These are phyloP conservation scores for Vimba vimba DNA, from an alignment of 2,113 vertebrate genomes.

Conservation along the genomic window DNA sequence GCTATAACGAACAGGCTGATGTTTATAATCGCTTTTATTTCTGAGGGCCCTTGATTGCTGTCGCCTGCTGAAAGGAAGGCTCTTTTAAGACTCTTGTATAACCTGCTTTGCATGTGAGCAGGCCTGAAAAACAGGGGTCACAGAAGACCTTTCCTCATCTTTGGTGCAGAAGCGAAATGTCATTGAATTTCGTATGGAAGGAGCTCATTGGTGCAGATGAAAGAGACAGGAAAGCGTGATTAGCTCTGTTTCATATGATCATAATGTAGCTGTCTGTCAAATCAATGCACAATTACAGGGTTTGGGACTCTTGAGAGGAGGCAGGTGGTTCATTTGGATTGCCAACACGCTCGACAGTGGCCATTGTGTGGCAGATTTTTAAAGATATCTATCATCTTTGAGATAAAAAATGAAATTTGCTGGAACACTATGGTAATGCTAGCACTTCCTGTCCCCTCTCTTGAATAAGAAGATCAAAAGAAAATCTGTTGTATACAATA, in stretches of 20 bases:
- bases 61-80: slow-evolving; percentile 27
- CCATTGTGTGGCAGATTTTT: slow-evolving; percentile 25
- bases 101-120: slow-evolving; percentile 40
- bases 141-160: slow-evolving; percentile 24
- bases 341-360: slow-evolving; percentile 26
- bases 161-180: slow-evolving; percentile 2
- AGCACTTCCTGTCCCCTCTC: not conserved
- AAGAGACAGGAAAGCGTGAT: slow-evolving; percentile 40
- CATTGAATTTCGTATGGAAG: slow-evolving; percentile 13
- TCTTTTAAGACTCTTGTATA: not conserved
- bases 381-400: slow-evolving; percentile 20
- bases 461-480: not conserved
- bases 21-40: slow-evolving; percentile 46
- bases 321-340: slow-evolving; percentile 44
- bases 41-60: slow-evolving; percentile 38
- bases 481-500: not conserved
- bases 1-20: slow-evolving; percentile 3
- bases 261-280: slow-evolving; percentile 40
- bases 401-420: slow-evolving; percentile 26
- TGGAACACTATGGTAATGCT: not conserved
- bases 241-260: slow-evolving; percentile 35
- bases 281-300: slow-evolving; percentile 27
- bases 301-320: slow-evolving; percentile 31
- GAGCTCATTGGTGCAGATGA: slow-evolving; percentile 29
- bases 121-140: not conserved